Percentiles rank a stretch among this genome's conserved stretches.
phyloP scores from a whole-genome alignment of 2,888 invertebrate species.

The Phyto melanocephala region DNA sequence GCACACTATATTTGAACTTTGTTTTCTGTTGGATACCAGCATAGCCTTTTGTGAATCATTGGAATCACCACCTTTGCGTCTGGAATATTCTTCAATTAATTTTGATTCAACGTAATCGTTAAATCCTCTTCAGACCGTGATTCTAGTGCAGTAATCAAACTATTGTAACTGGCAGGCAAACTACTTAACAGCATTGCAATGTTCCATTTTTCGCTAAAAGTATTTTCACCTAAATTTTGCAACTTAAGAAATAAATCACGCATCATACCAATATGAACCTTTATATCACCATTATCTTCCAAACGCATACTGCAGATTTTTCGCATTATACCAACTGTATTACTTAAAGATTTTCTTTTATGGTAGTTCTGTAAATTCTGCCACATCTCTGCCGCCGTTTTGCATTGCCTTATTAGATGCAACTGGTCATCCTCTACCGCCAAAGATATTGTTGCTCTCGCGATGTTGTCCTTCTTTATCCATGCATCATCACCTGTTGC shows the following conservation, averaged over 20 bases:
- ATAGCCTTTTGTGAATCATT: conserved; percentile 1
- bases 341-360: background rate
- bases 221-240: no score
- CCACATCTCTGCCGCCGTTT: no score
- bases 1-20: background rate
- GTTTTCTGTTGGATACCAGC: background rate
- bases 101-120: conserved; percentile 27
- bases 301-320: background rate
- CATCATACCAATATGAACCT: no score
- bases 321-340: background rate
- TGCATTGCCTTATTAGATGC: no score
- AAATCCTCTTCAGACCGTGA: conserved; percentile 8
- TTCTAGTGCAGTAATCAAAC: conserved; percentile 13
- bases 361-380: background rate
- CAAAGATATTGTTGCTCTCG: no score
- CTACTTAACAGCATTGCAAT: conserved; percentile 26
- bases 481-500: no score
- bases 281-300: background rate
- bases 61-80: background rate
- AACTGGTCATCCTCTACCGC: no score
- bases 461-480: no score
- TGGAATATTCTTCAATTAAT: conserved; percentile 20
- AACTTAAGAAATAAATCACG: background rate
- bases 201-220: conserved; percentile 9
- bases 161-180: conserved; percentile 14